phyloP scores from a whole-genome alignment of 2,113 vertebrate species.

The Ictalurus furcatus region DNA sequence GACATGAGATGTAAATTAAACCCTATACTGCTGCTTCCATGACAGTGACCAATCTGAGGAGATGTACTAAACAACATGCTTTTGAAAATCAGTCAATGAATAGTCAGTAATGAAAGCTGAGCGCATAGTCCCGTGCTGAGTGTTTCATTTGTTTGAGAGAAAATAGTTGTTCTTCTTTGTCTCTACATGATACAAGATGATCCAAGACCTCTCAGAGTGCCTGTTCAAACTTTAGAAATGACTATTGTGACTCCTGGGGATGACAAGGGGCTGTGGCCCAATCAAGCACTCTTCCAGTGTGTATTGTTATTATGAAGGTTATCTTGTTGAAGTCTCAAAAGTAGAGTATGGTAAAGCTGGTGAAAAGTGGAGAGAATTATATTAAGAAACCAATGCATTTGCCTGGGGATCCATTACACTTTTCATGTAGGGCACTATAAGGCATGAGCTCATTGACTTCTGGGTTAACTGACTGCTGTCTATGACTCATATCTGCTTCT shows the following conservation, averaged over 20 bases:
- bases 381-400: neutral
- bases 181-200: neutral
- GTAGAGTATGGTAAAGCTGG: neutral
- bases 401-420: neutral
- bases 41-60: neutral
- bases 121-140: neutral
- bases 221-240: neutral
- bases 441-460: neutral
- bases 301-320: neutral
- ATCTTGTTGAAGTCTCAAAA: neutral
- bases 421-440: neutral
- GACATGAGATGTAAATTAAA: neutral
- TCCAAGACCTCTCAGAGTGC: neutral
- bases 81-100: neutral
- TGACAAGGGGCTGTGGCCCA: neutral
- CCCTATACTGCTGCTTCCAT: neutral
- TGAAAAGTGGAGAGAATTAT: neutral
- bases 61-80: neutral
- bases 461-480: neutral
- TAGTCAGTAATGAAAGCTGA: constrained; percentile 1
- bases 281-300: neutral
- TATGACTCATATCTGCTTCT: neutral
- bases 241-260: neutral
- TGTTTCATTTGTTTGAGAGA: neutral
- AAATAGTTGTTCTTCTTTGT: neutral